These are phyloP conservation scores for Portevinia maculata DNA, from an alignment of 2,888 invertebrate species.

Conservation along the genomic window DNA sequence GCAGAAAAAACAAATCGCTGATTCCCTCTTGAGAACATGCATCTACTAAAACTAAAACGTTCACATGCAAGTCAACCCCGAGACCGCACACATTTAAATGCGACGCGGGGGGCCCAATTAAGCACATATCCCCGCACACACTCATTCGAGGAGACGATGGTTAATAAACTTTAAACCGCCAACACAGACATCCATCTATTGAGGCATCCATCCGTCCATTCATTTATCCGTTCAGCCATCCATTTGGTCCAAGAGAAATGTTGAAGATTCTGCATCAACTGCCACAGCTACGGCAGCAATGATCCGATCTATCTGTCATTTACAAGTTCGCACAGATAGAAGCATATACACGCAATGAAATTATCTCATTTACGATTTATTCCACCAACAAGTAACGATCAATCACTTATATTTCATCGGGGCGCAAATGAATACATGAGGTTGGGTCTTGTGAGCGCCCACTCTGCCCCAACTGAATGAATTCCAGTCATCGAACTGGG, in stretches of 20 bases:
- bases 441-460: conserved; percentile 66
- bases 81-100: conserved; percentile 77
- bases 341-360: conserved; percentile 36
- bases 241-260: conserved; percentile 19
- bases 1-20: conserved; percentile 11
- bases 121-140: conserved; percentile 76
- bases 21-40: conserved; percentile 30
- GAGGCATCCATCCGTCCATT: conserved; percentile 17
- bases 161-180: conserved; percentile 70
- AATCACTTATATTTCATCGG: conserved; percentile 67
- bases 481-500: conserved; percentile 69
- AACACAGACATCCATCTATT: conserved; percentile 51
- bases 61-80: conserved; percentile 33
- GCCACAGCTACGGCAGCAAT: conserved; percentile 48
- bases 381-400: conserved; percentile 51
- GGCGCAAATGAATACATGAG: conserved; percentile 67
- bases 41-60: conserved; percentile 8
- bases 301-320: conserved; percentile 68
- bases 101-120: conserved; percentile 78
- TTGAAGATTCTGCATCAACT: conserved; percentile 8
- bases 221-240: conserved; percentile 9
- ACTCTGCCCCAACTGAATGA: conserved; percentile 38
- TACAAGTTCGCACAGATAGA: conserved; percentile 43
- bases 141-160: conserved; percentile 69
- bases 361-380: conserved; percentile 63